Evolutionary conservation across 2,113 vertebrate genomes (phyloP).

Genomic region (Lonchura striata): DNA sequence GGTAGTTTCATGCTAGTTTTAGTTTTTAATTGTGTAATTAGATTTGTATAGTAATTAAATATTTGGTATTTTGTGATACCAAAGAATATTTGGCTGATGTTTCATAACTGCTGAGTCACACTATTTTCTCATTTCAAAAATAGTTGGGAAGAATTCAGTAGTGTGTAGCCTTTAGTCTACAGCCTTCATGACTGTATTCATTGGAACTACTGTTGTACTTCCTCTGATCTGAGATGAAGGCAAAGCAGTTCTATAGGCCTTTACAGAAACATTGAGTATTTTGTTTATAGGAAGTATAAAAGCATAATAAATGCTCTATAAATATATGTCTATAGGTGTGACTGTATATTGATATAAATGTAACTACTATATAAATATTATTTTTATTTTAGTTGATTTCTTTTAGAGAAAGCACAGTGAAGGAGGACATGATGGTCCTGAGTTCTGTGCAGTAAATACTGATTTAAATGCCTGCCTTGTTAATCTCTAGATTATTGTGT

Average conservation of each 20-base stretch:
- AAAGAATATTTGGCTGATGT: neutral
- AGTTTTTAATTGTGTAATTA: neutral
- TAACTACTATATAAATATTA: neutral
- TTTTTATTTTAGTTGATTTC: neutral
- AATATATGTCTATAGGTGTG: neutral
- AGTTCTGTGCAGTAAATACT: neutral
- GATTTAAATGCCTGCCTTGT: neutral
- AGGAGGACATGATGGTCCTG: neutral
- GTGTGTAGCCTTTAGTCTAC: neutral
- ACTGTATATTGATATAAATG: neutral
- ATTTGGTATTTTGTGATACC: neutral
- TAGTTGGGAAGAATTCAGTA: neutral
- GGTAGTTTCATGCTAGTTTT: conserved; percentile 17
- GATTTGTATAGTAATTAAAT: conserved; percentile 15
- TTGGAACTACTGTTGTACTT: neutral
- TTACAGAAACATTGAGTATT: neutral
- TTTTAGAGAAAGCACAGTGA: neutral
- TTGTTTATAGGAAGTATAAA: neutral
- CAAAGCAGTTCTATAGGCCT: neutral
- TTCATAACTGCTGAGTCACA: conserved; percentile 13
- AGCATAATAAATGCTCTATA: neutral
- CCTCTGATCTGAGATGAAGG: neutral
- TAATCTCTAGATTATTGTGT: neutral
- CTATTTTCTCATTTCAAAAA: neutral
- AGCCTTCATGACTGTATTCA: neutral